These are phyloP conservation scores for Stomorhina lunata DNA, from an alignment of 2,888 invertebrate species.

Conservation along the genomic window DNA sequence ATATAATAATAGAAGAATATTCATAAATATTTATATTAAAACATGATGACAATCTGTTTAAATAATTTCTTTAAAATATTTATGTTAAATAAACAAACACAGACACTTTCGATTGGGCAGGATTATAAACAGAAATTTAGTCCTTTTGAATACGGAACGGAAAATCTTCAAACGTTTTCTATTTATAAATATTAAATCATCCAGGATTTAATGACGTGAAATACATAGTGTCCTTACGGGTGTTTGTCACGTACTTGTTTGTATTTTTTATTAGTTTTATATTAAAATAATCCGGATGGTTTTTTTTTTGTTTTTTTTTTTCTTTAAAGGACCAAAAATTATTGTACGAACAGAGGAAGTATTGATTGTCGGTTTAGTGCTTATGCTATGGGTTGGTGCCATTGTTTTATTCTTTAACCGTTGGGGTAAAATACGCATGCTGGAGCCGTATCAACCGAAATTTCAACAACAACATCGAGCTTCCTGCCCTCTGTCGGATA, in stretches of 20 bases:
- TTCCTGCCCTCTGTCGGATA: conserved; percentile 86
- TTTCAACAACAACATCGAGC: conserved; percentile 92
- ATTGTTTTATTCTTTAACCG: conserved; percentile 95
- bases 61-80: too few species aligned
- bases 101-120: too few species aligned
- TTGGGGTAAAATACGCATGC: conserved; percentile 96
- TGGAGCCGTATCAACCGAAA: conserved; percentile 94
- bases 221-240: too few species aligned
- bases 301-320: conserved; percentile 4
- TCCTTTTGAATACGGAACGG: too few species aligned
- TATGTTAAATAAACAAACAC: too few species aligned
- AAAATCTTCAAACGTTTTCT: too few species aligned
- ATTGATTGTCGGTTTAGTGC: conserved; percentile 90
- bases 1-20: too few species aligned
- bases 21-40: too few species aligned
- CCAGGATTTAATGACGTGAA: too few species aligned
- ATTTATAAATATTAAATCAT: too few species aligned
- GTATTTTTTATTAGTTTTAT: background rate
- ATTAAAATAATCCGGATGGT: background rate
- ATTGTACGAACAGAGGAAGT: conserved; percentile 92
- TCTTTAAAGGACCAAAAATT: conserved; percentile 82
- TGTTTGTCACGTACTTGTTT: conserved; percentile 14
- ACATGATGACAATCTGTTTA: too few species aligned
- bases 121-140: too few species aligned
- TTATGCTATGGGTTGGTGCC: conserved; percentile 93